Percentiles rank a stretch among this genome's conserved stretches.
These are phyloP conservation scores for Nerophis lumbriciformis DNA, from an alignment of 2,113 vertebrate genomes.

Conservation along the genomic window DNA sequence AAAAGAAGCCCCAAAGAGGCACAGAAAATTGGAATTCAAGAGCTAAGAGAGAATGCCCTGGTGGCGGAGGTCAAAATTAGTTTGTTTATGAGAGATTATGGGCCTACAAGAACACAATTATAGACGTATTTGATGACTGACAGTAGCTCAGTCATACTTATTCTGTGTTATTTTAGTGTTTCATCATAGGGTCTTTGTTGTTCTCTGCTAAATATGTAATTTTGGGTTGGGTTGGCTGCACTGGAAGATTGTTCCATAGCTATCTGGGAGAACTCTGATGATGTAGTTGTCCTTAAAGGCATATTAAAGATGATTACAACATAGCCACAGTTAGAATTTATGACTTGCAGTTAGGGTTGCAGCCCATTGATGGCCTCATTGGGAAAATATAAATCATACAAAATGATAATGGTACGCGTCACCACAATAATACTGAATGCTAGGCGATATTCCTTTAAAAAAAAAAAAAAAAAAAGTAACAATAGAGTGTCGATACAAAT, in stretches of 20 bases:
- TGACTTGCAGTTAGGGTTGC: neutral
- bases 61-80: constrained; percentile 15
- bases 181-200: constrained; percentile 43
- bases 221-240: constrained; percentile 39
- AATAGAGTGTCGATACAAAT: too few species aligned
- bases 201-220: constrained; percentile 40
- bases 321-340: neutral
- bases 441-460: too few species aligned
- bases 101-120: constrained; percentile 14
- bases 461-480: too few species aligned
- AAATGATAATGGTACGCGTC: too few species aligned
- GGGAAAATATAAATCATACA: neutral
- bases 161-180: constrained; percentile 40
- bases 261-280: constrained; percentile 49
- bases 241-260: constrained; percentile 59
- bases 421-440: too few species aligned
- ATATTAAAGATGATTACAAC: constrained; percentile 32
- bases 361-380: neutral
- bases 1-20: constrained; percentile 5
- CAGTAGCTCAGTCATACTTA: constrained; percentile 11
- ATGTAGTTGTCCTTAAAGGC: constrained; percentile 53
- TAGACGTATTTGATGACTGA: constrained; percentile 6
- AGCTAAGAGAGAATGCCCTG: neutral
- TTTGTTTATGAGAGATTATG: constrained; percentile 3
- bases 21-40: constrained; percentile 5